Percentiles rank a stretch among this genome's conserved stretches.
phyloP scores from a whole-genome alignment of 2,113 vertebrate species.

The Rhinolophus ferrumequinum region DNA sequence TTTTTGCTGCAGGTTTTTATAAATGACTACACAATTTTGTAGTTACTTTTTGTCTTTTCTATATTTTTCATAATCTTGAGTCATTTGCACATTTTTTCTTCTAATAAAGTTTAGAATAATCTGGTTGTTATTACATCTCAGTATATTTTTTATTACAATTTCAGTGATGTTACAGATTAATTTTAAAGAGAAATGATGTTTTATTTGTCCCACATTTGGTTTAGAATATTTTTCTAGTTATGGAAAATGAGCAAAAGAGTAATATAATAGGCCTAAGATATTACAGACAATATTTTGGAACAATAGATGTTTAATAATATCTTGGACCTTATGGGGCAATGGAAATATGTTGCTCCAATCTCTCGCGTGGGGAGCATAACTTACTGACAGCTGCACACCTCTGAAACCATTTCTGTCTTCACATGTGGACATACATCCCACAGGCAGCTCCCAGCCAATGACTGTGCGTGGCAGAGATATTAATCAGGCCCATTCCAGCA shows the following conservation, averaged over 20 bases:
- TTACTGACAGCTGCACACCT: neutral
- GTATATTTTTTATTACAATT: neutral
- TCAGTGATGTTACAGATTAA: neutral
- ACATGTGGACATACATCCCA: neutral
- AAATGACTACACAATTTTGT: neutral
- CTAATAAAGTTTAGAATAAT: neutral
- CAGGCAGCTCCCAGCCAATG: neutral
- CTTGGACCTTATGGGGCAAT: neutral
- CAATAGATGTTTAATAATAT: neutral
- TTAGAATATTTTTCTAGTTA: neutral
- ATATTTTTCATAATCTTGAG: neutral
- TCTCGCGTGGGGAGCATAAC: neutral
- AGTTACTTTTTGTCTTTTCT: neutral
- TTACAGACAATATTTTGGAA: neutral
- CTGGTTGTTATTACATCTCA: neutral
- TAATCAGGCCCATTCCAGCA: neutral
- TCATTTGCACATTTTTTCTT: neutral
- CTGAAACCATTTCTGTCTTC: rapidly evolving
- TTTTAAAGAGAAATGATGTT: neutral
- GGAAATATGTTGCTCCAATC: neutral
- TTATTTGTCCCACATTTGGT: neutral
- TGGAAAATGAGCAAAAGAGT: neutral
- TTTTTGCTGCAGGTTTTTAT: neutral
- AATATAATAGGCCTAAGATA: neutral
- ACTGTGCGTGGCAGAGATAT: neutral